Percentiles rank a stretch among this genome's conserved stretches.
These are phyloP conservation scores for Tapirus indicus DNA, from an alignment of 2,797 vertebrate genomes.

Conservation along the genomic window DNA sequence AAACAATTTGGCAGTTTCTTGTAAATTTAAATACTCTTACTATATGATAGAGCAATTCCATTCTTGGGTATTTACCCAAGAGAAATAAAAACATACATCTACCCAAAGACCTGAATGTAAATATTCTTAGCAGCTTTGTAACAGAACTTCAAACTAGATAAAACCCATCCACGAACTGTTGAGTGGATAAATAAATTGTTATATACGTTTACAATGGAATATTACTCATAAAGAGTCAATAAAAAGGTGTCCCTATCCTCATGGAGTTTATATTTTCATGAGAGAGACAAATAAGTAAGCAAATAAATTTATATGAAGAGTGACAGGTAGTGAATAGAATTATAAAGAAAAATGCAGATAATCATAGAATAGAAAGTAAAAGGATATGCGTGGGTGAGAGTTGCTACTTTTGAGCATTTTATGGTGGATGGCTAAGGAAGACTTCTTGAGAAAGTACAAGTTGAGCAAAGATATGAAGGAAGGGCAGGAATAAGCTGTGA, in stretches of 20 bases:
- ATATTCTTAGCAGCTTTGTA: slow-evolving; percentile 11
- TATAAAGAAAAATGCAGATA: background rate
- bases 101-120: background rate
- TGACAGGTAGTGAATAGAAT: background rate
- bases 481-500: background rate
- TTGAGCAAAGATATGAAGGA: background rate
- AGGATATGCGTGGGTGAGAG: background rate
- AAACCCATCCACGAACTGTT: background rate
- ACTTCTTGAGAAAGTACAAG: background rate
- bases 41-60: background rate
- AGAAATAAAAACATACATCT: background rate
- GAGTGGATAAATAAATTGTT: background rate
- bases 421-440: background rate
- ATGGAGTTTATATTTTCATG: background rate
- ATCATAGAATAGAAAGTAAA: background rate
- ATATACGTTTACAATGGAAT: background rate
- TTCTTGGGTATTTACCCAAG: background rate
- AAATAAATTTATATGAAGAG: background rate
- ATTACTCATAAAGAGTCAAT: background rate
- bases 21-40: background rate
- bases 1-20: background rate
- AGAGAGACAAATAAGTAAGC: background rate
- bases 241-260: background rate
- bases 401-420: background rate
- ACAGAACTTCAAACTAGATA: background rate